Base-by-base conservation (phyloP, 2,797 vertebrate genomes). In the Rhincodon typus region DNA sequence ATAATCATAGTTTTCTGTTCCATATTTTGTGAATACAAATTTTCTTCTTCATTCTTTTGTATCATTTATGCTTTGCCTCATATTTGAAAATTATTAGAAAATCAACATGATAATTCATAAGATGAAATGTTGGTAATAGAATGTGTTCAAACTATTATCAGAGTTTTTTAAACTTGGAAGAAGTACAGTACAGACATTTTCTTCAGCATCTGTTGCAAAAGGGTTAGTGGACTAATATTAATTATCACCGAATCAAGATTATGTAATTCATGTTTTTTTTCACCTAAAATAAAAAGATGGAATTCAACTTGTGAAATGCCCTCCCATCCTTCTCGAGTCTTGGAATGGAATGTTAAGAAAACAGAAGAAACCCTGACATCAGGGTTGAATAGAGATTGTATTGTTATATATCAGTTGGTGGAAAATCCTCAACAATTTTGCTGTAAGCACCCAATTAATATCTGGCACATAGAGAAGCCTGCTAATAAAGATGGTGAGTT, bases 81-180 rank as follows among this genome's bases (percentile, higher is more conserved):
- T 53, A 53, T 27, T 27, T 87, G 84, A 53, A 87, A 87, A 50
- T 82, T n/a, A 82, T 50, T 87, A 87, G 84, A 87, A 87, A 87
- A 87, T 82, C 84, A 27, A 46, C 46, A 50, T 90, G 53, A 62
- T 15, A 90, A 34, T n/a, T 19, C 13, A 62, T 62, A 62, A 90
- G 27, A 74, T 27, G 30, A 90, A 57, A 90, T 34, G 62, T 90
- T 34, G 27, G 15, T n/a, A 90, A 62, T 57, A n/a, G 5, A n/a
- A 66, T 34, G 34, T 5, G n/a, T 62, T 91, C 88, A 91, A 91
- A 91, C 88, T 4, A 90, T 34, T 34, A 30, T 30, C 27, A 57
- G 53, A 4, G 53, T 57, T 57, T 57, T 62, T 91, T 88, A 87
- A 87, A 88, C 74, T 77, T 91, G 34, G n/a, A 34, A 34, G 34